Base-by-base conservation (phyloP, 1,140 invertebrate genomes). In the Gonioctena quinquepunctata region DNA sequence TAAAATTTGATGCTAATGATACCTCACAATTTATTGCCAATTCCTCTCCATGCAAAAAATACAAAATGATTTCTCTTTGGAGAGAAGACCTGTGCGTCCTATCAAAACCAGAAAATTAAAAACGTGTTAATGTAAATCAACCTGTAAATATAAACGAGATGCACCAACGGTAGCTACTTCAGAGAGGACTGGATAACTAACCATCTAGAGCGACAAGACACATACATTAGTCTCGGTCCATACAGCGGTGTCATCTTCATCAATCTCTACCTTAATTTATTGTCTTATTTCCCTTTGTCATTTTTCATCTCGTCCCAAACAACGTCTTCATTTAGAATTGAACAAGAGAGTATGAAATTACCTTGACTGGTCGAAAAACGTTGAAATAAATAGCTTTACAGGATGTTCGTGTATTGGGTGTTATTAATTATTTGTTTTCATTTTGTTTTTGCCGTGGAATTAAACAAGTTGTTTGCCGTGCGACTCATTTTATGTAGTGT, bases 201-300 rank as follows among this genome's bases (percentile, higher is more conserved):
- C 18, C 52, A 54, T 54, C 22, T 18, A 19, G 52, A 54, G 52
- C 19, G 22, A 54, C 19, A 54, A 54, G 52, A 54, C 52, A 66
- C 13, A 66, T 22, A 33, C 69, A 72, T 77, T 77, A 74, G 75
- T 77, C 69, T 77, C 73, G 70, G 75, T 77, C 75, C 75, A 72
- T 26, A 50, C 70, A 27, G 33, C 64, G 22, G 65, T 71, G 66
- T 52, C 69, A 74, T 70, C 76, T 74, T 66, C 76, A 78, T 78
- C 75, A 77, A 78, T 78, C 77, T 77, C 71, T 27, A 11, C 52
- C 28, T 73, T 74, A 78, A 78, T 78, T 78, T 78, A 78, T 78
- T 72, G 69, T 78, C 71, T 76, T 78, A 78, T 77, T 78, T 78
- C 72, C 76, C 72, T 71, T 75, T 76, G 74, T 78, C 74, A 76